A percentile compares a stretch with the other conserved stretches of the same genome.
phyloP scores from a whole-genome alignment of 1,140 invertebrate genomes.

The Trichonephila clavipes region DNA sequence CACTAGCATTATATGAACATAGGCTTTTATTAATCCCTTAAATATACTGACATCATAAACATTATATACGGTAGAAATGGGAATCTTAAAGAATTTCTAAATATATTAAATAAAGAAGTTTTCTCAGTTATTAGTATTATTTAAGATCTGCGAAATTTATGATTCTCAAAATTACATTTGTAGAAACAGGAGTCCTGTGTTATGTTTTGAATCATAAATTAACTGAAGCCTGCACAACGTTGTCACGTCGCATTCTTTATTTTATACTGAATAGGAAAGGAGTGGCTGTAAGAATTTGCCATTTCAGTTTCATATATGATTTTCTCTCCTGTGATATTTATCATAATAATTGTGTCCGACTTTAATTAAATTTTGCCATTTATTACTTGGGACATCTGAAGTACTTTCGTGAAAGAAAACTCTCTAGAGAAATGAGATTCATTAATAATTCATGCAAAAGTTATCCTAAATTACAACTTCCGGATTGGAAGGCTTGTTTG shows the following conservation, averaged over 20 bases:
- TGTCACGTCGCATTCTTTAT: slow-evolving; percentile 41
- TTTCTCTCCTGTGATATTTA: slow-evolving; percentile 4
- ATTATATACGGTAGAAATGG: neutral
- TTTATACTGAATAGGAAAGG: slow-evolving; percentile 1
- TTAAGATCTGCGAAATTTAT: slow-evolving; percentile 33
- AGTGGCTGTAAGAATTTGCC: slow-evolving; percentile 6
- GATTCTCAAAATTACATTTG: slow-evolving; percentile 24
- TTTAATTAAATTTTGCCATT: slow-evolving; percentile 67
- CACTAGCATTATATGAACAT: neutral
- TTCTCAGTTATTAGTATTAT: slow-evolving; percentile 32
- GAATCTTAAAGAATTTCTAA: neutral
- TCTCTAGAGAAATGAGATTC: slow-evolving; percentile 24
- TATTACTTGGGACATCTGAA: neutral
- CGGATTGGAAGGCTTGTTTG: slow-evolving; percentile 16
- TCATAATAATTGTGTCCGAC: slow-evolving; percentile 59
- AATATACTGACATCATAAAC: slow-evolving; percentile 13
- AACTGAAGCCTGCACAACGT: slow-evolving; percentile 7
- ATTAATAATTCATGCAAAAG: slow-evolving; percentile 60
- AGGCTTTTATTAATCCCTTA: neutral
- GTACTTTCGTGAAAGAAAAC: slow-evolving; percentile 20
- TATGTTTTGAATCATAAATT: slow-evolving; percentile 45
- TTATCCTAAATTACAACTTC: slow-evolving; percentile 39
- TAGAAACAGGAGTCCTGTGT: neutral
- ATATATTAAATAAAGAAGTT: neutral
- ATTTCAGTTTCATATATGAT: slow-evolving; percentile 7